These are phyloP conservation scores for Labeo rohita DNA, from an alignment of 2,113 vertebrate genomes.

Conservation along the genomic window DNA sequence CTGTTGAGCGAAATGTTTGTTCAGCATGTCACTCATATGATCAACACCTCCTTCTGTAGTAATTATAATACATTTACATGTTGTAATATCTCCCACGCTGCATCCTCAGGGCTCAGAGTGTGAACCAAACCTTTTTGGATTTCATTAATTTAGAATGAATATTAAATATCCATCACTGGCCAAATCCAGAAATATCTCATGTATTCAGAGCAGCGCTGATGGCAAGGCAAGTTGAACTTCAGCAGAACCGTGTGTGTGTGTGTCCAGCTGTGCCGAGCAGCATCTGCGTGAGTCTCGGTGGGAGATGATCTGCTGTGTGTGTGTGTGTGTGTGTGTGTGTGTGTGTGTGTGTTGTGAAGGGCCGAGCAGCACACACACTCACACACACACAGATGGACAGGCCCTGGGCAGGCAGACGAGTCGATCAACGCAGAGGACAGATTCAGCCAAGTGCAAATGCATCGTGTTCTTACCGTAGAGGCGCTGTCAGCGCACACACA, in stretches of 20 bases:
- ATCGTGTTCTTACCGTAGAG: slow-evolving; percentile 71
- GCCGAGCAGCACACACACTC: slow-evolving; percentile 61
- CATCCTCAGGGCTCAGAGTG: slow-evolving; percentile 4
- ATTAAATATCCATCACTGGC: slow-evolving; percentile 13
- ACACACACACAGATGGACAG: slow-evolving; percentile 79
- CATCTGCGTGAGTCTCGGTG: slow-evolving; percentile 15
- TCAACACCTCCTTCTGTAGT: not conserved
- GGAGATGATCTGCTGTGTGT: not conserved
- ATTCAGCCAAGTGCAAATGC: slow-evolving; percentile 75
- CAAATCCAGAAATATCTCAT: slow-evolving; percentile 44
- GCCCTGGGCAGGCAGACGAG: slow-evolving; percentile 67
- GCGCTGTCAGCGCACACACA: slow-evolving; percentile 56
- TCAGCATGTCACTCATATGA: not conserved
- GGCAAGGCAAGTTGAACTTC: slow-evolving; percentile 32
- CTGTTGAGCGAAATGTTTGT: not conserved
- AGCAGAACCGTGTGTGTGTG: slow-evolving; percentile 26
- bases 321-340: not conserved
- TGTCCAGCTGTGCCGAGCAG: slow-evolving; percentile 4
- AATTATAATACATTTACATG: slow-evolving; percentile 7
- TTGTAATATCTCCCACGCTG: not conserved
- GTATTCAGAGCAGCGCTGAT: slow-evolving; percentile 45
- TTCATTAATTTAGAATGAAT: slow-evolving; percentile 23
- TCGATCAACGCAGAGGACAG: slow-evolving; percentile 64
- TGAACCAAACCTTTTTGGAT: slow-evolving; percentile 1
- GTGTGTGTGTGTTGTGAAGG: slow-evolving; percentile 26